Evolutionary conservation across 1,140 invertebrate genomes (phyloP).

Genomic region (Drosophila gunungcola): DNA sequence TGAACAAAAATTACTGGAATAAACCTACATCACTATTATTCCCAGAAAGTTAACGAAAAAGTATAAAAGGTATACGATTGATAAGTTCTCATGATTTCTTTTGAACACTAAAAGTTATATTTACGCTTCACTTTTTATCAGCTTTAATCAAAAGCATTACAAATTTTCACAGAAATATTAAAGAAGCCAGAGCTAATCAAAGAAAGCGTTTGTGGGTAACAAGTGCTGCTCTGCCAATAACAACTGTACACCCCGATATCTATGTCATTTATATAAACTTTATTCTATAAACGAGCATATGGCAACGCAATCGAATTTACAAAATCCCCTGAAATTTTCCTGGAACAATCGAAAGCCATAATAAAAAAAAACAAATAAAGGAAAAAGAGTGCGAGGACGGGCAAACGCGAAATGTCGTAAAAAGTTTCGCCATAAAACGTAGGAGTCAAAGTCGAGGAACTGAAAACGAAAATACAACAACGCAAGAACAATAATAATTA

Average conservation of each 20-base stretch:
- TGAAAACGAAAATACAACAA: slow-evolving; percentile 9
- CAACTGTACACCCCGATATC: slow-evolving; percentile 21
- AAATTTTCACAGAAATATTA: neutral
- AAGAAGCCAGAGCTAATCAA: slow-evolving; percentile 5
- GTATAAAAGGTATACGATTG: neutral
- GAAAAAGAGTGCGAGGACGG: slow-evolving; percentile 21
- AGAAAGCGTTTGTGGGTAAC: slow-evolving; percentile 15
- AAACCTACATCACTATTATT: neutral
- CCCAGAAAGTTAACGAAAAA: neutral
- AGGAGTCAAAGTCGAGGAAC: slow-evolving; percentile 19
- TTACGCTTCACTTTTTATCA: slow-evolving; percentile 9
- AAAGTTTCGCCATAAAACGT: slow-evolving; percentile 64
- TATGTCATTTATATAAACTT: slow-evolving; percentile 11
- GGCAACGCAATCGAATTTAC: slow-evolving; percentile 30
- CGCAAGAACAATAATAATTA: slow-evolving; percentile 50
- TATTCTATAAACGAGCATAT: slow-evolving; percentile 16
- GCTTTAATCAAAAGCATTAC: neutral
- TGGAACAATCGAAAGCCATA: slow-evolving; percentile 47
- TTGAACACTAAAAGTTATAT: neutral
- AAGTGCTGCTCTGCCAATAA: slow-evolving; percentile 27
- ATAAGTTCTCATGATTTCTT: neutral
- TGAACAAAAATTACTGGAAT: no score
- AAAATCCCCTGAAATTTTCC: slow-evolving; percentile 37
- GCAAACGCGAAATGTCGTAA: slow-evolving; percentile 46
- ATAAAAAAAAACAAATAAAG: slow-evolving; percentile 24